Base-by-base conservation (phyloP, 35 echinoderm and acorn worm genomes). In the Nesometra sesokonis region DNA sequence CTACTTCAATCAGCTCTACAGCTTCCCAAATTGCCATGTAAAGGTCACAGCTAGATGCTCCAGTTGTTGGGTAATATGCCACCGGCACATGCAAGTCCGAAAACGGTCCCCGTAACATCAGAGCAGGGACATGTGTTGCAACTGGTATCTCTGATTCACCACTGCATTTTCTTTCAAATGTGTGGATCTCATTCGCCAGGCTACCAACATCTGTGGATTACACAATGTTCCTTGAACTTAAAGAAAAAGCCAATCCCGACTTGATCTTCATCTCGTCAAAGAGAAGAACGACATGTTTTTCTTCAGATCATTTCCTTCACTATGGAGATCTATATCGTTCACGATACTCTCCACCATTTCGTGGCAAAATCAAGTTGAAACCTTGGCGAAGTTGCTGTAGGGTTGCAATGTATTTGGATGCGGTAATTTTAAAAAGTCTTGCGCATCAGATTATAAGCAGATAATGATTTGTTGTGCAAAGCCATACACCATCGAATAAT, bases 191-290 rank as follows among this genome's bases (percentile, higher is more conserved):
- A 43, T 43, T 43, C 39, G 39, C 39, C 39, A 43, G 39, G 39
- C 15, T 43, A 43, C 39, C 39, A 43, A 43, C 39, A 43, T 43
- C 35, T 85, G 35, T 47, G n/a, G n/a, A n/a, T n/a, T n/a, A n/a
- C n/a, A n/a, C n/a, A n/a, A n/a, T n/a, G 46, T 52, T 30, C 84
- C 84, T n/a, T 35, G n/a, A 47, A 85, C 43, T 82, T 36, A 11
- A 32, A 32, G 90, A 91, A 83, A 81, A 93, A 0, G 80, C 81
- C 9, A 93, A 38, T 15, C 91, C 91, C 8, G 57, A 31, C 47
- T 88, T 93, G 0, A 93, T 46, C 46, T 93, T 93, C 82, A 93
- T 86, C 35, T 93, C 91, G 43, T 89, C 86, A 43, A 93, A 88
- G 13, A 88, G 34, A 0, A 85, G 4, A 32, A 32, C 33, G 17